These are phyloP conservation scores for Myodes glareolus DNA, from an alignment of 2,113 vertebrate species.

Conservation along the genomic window DNA sequence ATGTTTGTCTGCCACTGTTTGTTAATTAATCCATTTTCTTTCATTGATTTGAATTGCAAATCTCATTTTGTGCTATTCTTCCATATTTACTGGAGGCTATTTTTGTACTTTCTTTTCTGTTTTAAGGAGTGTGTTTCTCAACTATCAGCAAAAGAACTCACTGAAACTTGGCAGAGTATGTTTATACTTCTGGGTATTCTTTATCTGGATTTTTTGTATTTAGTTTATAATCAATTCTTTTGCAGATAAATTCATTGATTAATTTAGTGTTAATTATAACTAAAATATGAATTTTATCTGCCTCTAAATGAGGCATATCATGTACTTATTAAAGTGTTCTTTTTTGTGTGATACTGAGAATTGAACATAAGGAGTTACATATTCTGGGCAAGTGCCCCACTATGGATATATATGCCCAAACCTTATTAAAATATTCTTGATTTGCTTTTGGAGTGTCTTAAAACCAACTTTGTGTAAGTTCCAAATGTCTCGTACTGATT, in stretches of 20 bases:
- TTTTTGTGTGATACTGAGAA: background rate
- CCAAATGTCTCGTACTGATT: background rate
- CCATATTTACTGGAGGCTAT: conserved; percentile 21
- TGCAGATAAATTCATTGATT: conserved; percentile 19
- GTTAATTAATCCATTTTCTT: conserved; percentile 50
- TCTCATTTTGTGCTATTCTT: conserved; percentile 36
- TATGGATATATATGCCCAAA: background rate
- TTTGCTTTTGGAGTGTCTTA: background rate
- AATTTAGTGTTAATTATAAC: conserved; percentile 8
- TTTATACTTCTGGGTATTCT: background rate
- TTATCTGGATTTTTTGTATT: background rate
- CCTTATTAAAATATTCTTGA: background rate
- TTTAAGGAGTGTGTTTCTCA: background rate
- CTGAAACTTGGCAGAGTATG: background rate
- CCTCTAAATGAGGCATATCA: background rate
- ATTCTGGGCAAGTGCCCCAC: background rate
- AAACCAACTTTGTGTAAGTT: background rate
- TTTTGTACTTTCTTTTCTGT: conserved; percentile 44
- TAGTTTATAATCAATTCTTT: conserved; percentile 5
- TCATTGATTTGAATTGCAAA: conserved; percentile 46
- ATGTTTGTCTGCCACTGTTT: background rate
- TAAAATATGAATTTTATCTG: conserved; percentile 20
- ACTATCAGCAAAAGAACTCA: conserved; percentile 41
- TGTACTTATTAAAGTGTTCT: background rate
- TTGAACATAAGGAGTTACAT: background rate